phyloP scores from a whole-genome alignment of 2,797 vertebrate genomes.

The Pangasius mekongensis region DNA sequence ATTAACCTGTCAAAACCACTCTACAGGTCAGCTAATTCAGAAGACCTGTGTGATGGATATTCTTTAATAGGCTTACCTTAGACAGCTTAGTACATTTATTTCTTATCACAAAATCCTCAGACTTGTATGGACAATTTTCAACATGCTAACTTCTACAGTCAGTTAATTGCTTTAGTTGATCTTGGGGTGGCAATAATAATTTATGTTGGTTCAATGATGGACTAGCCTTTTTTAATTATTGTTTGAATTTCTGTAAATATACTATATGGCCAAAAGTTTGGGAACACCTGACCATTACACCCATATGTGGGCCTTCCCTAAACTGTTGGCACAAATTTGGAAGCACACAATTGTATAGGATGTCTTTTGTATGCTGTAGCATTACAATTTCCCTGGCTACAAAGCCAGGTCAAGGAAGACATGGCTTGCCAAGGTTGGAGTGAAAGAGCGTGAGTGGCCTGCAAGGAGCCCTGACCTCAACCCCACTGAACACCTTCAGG shows the following conservation, averaged over 20 bases:
- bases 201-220: background rate
- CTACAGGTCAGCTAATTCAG: background rate
- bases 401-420: background rate
- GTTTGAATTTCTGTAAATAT: background rate
- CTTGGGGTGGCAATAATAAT: background rate
- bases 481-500: no score
- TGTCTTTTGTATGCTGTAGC: background rate
- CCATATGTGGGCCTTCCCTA: background rate
- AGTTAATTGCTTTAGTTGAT: background rate
- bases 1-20: background rate
- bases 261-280: background rate
- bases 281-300: background rate
- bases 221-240: background rate
- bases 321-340: background rate
- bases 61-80: background rate
- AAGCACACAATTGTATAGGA: background rate
- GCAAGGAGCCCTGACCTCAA: no score
- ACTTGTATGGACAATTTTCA: background rate
- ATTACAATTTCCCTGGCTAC: background rate
- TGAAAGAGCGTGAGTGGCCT: background rate
- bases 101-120: background rate
- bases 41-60: background rate
- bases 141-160: background rate
- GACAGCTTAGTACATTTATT: background rate
- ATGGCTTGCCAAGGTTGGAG: background rate